Conservation (phyloP, 1,140 invertebrate species). For the Yoshiicerus persimilis region DNA sequence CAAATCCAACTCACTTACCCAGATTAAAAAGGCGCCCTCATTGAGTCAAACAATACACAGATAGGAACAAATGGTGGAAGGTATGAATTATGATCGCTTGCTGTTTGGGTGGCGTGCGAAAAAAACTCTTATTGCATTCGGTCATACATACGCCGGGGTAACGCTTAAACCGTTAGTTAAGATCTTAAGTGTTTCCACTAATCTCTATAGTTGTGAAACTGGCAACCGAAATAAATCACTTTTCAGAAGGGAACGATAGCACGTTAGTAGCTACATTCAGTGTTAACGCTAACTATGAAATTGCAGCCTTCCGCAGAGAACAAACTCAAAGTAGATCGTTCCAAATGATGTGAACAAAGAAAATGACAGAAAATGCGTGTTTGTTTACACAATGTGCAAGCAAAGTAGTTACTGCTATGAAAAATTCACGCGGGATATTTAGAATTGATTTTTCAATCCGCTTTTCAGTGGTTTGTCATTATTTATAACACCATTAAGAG, state of each 20-base stretch:
- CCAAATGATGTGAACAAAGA: too few relatives aligned
- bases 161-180: not conserved
- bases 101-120: conserved; percentile 14
- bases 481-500: not conserved
- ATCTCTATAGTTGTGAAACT: not conserved
- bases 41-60: not conserved
- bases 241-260: not conserved
- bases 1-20: not conserved
- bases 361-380: not conserved
- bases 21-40: not conserved
- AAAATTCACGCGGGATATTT: not conserved
- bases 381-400: not conserved
- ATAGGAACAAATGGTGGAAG: not conserved
- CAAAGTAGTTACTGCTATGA: too few relatives aligned
- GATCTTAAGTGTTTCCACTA: conserved; percentile 20
- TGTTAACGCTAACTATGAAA: too few relatives aligned
- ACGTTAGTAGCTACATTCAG: too few relatives aligned
- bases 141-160: not conserved
- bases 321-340: too few relatives aligned
- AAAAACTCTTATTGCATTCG: not conserved
- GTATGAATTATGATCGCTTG: not conserved
- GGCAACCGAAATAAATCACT: conserved; percentile 1
- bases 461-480: too few relatives aligned
- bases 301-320: too few relatives aligned
- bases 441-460: not conserved